Percentiles rank a stretch among this genome's conserved stretches.
Conservation (phyloP, 2,888 invertebrate species). For the Sepiola atlantica region DNA sequence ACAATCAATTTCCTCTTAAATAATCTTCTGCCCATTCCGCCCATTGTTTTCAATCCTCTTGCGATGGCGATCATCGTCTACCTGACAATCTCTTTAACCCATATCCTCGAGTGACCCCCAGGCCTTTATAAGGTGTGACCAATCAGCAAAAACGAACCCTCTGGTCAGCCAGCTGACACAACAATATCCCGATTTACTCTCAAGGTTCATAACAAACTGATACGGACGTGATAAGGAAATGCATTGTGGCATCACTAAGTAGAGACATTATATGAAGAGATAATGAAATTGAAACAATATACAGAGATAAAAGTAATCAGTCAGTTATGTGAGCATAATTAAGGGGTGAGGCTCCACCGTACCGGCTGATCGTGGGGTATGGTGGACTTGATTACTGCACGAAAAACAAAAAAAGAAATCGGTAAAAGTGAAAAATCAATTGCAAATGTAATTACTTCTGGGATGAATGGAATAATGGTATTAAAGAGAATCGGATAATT, state of each 20-base stretch:
- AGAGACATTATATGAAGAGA: slow-evolving; percentile 5
- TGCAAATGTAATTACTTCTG: background rate
- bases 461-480: background rate
- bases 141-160: background rate
- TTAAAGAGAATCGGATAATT: background rate
- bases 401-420: no score
- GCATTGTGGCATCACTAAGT: background rate
- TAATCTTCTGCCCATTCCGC: no score
- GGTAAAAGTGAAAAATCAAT: background rate
- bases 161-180: background rate
- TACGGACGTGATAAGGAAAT: slow-evolving; percentile 12
- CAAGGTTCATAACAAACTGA: background rate
- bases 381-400: no score
- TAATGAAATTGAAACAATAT: slow-evolving; percentile 32
- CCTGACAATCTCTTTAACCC: no score
- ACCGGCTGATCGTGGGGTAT: background rate
- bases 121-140: background rate
- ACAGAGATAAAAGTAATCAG: background rate
- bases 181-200: slow-evolving; percentile 7
- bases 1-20: no score
- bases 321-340: background rate
- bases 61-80: no score
- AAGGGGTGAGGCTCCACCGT: background rate
- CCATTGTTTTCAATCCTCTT: no score
- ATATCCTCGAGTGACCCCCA: no score